Evolutionary conservation across 2,113 vertebrate genomes (phyloP), one percentile per base, ranked within the genome.

Genomic region (Puffinus mauretanicus): DNA sequence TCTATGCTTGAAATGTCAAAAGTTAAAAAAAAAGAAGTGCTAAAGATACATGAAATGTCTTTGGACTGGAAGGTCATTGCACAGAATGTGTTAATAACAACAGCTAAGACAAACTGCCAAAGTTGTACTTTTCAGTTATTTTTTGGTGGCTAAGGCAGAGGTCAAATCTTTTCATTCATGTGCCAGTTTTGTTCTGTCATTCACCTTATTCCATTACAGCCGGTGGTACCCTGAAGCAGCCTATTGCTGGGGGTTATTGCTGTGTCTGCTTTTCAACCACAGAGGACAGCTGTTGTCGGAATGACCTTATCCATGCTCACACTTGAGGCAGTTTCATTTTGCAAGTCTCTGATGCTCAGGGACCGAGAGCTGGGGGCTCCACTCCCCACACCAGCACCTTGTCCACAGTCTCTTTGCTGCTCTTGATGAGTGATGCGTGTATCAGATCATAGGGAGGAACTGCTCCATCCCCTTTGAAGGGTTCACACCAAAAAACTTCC

Each of bases 1-100:
- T 67, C 47, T 71, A 2, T 46, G 78, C 88, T 83, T 90, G 76
- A 95, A 96, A 97, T 78, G 70, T 69, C 87, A 96, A 81, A 82
- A 67, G 79, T 66, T 75, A 36, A 83, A 13, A 57, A 58, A 38
- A 73, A 20, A 69, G 13, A 92, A 92, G 27, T 77, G 81, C 15
- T 65, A 71, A 51, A 90, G 83, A 61, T 24, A 46, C 44, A 42
- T 29, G 90, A 96, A 94, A 93, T 51, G 7, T 54, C 71, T 97
- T 86, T 88, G 78, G 76, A 88, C 42, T 54, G 49, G 75, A 90
- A 96, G 66, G 92, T 54, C 34, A 17, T 34, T 81, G 66, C 79
- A 61, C 84, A 62, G 46, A 76, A 44, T 1, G 17, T 32, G 69
- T 75, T 82, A 69, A 83, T 6, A 70, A 71, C 10, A 83, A 42